Evolutionary conservation across 2,113 vertebrate genomes (phyloP), one percentile per base, ranked within the genome.

Genomic region (Psephotus haematonotus): DNA sequence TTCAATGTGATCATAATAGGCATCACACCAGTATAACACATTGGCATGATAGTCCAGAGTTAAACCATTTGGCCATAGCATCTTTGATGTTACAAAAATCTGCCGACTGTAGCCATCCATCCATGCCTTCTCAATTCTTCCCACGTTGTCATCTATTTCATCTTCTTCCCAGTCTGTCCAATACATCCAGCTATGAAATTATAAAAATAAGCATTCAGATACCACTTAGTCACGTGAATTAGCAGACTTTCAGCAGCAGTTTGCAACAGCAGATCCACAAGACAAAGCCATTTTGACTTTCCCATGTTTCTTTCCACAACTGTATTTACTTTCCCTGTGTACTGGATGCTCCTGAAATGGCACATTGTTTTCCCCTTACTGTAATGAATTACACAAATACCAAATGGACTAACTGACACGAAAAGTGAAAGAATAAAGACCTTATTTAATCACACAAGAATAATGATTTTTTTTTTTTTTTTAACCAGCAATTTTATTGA

Each of bases 121-220:
- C 99, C 99, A 99, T 87, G 99, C 99, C 96, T 98, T 99, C 96
- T 99, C 99, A 74, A 99, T 99, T 96, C 99, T 98, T 89, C 99
- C 99, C 71, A 99, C 99, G 92, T 99, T 99, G 98, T 99, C 99
- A 78, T 99, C 99, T 91, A 99, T 98, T 90, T 99, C 99, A 97
- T 99, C 99, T 95, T 99, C 99, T 89, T 99, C 99, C 99, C 99
- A 99, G 98, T 99, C 99, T 44, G 99, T 99, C 99, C 99, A 99
- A 82, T 99, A 99, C 99, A 99, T 99, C 99, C 99, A 99, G 72
- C 99, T 99, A 90, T 27, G 88, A 96, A 46, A 95, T 93, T 12
- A 95, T 35, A 96, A 65, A 96, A 69, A 92, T n/a, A 41, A 97
- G 63, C 13, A 29, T 49, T 92, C 37, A 81, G 20, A n/a, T 49